Base-by-base conservation (phyloP, 2,797 vertebrate species). In the Austrolebias charrua region DNA sequence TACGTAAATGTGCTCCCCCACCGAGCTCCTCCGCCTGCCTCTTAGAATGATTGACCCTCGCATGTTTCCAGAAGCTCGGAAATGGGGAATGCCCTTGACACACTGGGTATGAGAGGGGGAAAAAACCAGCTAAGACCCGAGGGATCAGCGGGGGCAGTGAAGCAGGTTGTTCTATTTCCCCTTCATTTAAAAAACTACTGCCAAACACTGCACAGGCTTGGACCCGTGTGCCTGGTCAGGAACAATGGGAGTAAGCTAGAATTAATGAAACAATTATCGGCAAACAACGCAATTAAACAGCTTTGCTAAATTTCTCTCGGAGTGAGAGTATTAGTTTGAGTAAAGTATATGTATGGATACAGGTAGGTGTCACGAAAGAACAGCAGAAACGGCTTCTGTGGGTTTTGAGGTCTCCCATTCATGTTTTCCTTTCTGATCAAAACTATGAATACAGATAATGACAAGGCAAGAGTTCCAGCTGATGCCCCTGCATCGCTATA, bases 371-470 rank as follows among this genome's bases (percentile, higher is more conserved):
- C 58, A 80, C 75, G 72, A 81, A 75, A 71, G 78, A 81, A 76
- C 69, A 83, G 84, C 73, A 77, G 35, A 69, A 61, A 63, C 42
- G 69, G 63, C 66, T 56, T 74, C 28, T 6, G 65, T 63, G 63
- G 62, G 67, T 66, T 69, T 71, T 20, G 1, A 2, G 44, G 55
- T 49, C 82, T 72, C 80, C 55, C 44, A 71, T 62, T 88, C 71
- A 66, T 71, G 76, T 73, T 86, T 82, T 71, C 83, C 58, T 54
- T 91, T 87, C 89, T 81, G 89, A 92, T 93, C 89, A 84, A 82
- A 88, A 84, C 78, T 89, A 94, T 95, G 94, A 92, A 89, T 79
- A 85, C 93, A 90, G 91, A 91, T 92, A 94, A 92, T 93, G 86
- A 85, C 89, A 81, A 20, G 62, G 86, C 83, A 84, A 77, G 83